Percentiles rank a stretch among this genome's conserved stretches.
phyloP scores from a whole-genome alignment of 2,888 invertebrate genomes.

The Euproctis similis region DNA sequence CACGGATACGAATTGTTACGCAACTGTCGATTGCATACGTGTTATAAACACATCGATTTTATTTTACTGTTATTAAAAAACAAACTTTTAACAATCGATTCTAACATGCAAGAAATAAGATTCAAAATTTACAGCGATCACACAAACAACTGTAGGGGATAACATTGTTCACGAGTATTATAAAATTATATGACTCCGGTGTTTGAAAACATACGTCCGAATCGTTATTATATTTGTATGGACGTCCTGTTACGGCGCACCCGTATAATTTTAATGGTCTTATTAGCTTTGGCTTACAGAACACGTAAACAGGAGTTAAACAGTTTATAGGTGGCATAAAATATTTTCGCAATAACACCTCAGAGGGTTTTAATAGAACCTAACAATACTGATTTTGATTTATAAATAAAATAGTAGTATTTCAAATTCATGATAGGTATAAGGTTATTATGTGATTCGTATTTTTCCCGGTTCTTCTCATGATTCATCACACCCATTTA shows the following conservation, averaged over 20 bases:
- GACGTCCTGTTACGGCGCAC: conserved; percentile 41
- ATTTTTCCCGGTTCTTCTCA: no score
- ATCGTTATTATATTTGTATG: conserved; percentile 51
- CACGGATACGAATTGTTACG: conserved; percentile 37
- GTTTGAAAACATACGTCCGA: conserved; percentile 56
- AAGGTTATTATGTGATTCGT: no score
- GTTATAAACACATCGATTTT: conserved; percentile 22
- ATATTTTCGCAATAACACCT: conserved; percentile 34
- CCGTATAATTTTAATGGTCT: conserved; percentile 59
- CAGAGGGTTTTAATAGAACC: no score
- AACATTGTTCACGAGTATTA: conserved; percentile 40
- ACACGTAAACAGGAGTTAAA: conserved; percentile 54
- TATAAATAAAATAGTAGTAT: no score
- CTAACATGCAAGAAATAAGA: background rate
- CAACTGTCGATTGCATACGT: conserved; percentile 22
- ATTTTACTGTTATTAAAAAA: conserved; percentile 8
- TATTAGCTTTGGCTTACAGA: conserved; percentile 55
- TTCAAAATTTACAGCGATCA: background rate
- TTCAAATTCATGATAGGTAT: no score
- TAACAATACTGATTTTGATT: no score
- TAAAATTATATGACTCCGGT: conserved; percentile 58
- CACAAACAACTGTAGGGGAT: background rate
- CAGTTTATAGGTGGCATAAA: conserved; percentile 46
- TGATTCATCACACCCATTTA: no score
- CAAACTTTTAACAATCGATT: background rate